phyloP scores from a whole-genome alignment of 2,113 vertebrate genomes.

The Oriolus oriolus region DNA sequence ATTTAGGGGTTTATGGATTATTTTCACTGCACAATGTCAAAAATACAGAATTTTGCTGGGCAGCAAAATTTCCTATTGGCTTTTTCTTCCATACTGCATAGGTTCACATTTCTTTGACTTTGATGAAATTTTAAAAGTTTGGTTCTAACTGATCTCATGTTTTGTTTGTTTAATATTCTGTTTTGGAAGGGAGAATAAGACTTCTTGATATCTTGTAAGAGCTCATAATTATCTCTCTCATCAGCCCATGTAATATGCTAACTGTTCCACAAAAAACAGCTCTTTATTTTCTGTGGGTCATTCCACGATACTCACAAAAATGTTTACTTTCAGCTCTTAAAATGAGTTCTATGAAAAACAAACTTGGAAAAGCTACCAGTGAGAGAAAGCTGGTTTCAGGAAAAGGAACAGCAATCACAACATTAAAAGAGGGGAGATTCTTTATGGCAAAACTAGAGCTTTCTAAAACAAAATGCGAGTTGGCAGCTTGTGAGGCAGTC shows the following conservation, averaged over 20 bases:
- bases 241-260: neutral
- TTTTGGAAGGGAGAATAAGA: neutral
- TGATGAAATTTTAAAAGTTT: neutral
- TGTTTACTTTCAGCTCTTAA: neutral
- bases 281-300: neutral
- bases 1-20: neutral
- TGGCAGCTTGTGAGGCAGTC: neutral
- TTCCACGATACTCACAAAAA: neutral
- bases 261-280: neutral
- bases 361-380: neutral
- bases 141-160: neutral
- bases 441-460: neutral
- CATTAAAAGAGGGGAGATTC: neutral
- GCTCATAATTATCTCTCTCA: neutral
- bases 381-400: accelerated
- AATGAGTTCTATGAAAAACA: neutral
- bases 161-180: neutral
- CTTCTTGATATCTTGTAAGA: neutral
- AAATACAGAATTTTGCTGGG: neutral
- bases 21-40: neutral
- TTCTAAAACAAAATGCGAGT: neutral
- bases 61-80: neutral
- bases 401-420: neutral
- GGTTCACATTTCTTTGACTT: neutral
- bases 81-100: neutral